Evolutionary conservation across 2,888 invertebrate genomes (phyloP).

Genomic region (Trachelus tabidus): DNA sequence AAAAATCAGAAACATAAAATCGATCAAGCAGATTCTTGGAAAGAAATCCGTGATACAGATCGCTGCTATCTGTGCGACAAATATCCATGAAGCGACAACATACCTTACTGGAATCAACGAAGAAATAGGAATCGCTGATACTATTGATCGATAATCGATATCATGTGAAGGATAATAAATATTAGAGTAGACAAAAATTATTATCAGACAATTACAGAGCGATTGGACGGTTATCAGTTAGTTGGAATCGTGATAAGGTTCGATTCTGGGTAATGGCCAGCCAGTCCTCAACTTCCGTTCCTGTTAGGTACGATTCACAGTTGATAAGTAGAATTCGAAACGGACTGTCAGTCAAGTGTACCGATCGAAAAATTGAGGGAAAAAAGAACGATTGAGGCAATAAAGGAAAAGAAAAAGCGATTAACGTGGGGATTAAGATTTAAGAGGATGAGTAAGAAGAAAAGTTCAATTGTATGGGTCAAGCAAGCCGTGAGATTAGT

Average conservation of each 20-base stretch:
- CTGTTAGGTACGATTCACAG: background rate
- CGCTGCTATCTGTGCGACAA: background rate
- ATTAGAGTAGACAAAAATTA: background rate
- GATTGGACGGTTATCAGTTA: background rate
- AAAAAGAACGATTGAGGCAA: background rate
- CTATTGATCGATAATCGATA: background rate
- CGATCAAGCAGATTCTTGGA: background rate
- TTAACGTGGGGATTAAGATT: slow-evolving; percentile 22
- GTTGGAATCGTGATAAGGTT: background rate
- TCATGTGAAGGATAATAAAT: background rate
- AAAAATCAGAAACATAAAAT: background rate
- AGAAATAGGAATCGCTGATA: background rate
- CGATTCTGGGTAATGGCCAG: background rate
- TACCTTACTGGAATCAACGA: background rate
- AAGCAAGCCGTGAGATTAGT: slow-evolving; percentile 27
- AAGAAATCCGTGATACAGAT: background rate
- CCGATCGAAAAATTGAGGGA: background rate
- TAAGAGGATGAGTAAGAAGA: slow-evolving; percentile 22
- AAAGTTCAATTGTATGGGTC: slow-evolving; percentile 36
- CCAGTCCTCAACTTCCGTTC: background rate
- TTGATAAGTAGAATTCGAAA: slow-evolving; percentile 9
- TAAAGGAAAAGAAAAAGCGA: slow-evolving; percentile 5
- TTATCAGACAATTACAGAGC: background rate
- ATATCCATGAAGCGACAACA: background rate
- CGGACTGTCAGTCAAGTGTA: background rate